These are phyloP conservation scores for Mythimna ferrago DNA, from an alignment of 2,888 invertebrate species.

Conservation along the genomic window DNA sequence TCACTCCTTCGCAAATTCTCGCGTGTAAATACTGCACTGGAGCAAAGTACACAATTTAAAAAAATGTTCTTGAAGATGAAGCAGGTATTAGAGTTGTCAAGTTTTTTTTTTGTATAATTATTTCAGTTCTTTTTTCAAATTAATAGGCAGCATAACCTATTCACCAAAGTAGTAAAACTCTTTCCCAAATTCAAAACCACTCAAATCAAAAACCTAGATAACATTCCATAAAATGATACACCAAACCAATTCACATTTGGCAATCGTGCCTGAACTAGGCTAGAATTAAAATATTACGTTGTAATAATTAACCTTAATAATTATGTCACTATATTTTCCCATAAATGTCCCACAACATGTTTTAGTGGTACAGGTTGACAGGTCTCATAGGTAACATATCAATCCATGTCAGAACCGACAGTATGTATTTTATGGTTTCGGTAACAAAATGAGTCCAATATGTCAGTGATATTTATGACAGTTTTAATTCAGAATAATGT, in stretches of 20 bases:
- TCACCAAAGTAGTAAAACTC: no score
- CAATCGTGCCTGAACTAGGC: not conserved
- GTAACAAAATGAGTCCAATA: constrained; percentile 24
- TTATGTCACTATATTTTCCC: constrained; percentile 20
- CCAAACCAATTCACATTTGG: not conserved
- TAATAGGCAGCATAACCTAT: no score
- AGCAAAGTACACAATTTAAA: no score
- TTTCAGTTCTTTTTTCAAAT: no score
- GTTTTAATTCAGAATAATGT: not conserved
- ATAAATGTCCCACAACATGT: constrained; percentile 39
- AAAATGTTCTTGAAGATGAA: no score
- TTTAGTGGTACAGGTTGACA: constrained; percentile 47
- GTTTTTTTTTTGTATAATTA: no score
- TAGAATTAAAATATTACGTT: constrained; percentile 15
- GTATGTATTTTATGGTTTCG: constrained; percentile 42
- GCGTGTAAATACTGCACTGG: no score
- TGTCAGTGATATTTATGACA: not conserved
- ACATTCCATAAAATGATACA: not conserved
- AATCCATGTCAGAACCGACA: constrained; percentile 33
- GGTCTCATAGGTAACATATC: constrained; percentile 53
- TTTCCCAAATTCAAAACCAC: no score
- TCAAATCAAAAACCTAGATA: not conserved
- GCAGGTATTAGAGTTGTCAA: no score
- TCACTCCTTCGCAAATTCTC: no score
- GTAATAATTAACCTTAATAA: constrained; percentile 29